Evolutionary conservation across 2,113 vertebrate species (phyloP).

Genomic region (Scomber scombrus): DNA sequence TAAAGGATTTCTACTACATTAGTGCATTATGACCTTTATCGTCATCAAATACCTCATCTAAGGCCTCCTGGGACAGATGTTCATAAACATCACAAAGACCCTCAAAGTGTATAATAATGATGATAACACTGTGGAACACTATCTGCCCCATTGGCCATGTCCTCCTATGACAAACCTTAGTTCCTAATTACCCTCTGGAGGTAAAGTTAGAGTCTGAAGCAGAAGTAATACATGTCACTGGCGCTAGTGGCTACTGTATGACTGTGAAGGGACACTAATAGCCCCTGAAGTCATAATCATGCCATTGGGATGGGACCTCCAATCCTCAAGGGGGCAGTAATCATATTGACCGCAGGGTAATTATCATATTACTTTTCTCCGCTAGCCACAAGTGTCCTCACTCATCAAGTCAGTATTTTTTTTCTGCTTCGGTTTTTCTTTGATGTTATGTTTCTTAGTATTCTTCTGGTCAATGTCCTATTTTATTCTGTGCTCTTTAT

Average conservation of each 20-base stretch:
- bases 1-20: slow-evolving; percentile 41
- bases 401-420: slow-evolving; percentile 4
- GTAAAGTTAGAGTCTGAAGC: slow-evolving; percentile 60
- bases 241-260: slow-evolving; percentile 38
- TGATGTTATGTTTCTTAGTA: neutral
- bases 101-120: slow-evolving; percentile 56
- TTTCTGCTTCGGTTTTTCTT: neutral
- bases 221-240: slow-evolving; percentile 61
- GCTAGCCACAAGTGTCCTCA: neutral
- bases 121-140: slow-evolving; percentile 60
- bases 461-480: neutral
- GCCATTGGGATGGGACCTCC: slow-evolving; percentile 50
- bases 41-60: slow-evolving; percentile 35
- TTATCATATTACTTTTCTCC: slow-evolving; percentile 43
- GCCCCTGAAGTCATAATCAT: slow-evolving; percentile 68
- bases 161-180: slow-evolving; percentile 61
- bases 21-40: slow-evolving; percentile 62
- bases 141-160: slow-evolving; percentile 50
- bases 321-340: slow-evolving; percentile 56
- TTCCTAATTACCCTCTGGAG: slow-evolving; percentile 69
- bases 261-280: slow-evolving; percentile 58
- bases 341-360: slow-evolving; percentile 58
- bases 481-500: neutral
- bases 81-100: slow-evolving; percentile 61
- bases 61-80: slow-evolving; percentile 50